These are phyloP conservation scores for Halcyon chelicuti DNA, from an alignment of 2,797 vertebrate genomes.

Conservation along the genomic window DNA sequence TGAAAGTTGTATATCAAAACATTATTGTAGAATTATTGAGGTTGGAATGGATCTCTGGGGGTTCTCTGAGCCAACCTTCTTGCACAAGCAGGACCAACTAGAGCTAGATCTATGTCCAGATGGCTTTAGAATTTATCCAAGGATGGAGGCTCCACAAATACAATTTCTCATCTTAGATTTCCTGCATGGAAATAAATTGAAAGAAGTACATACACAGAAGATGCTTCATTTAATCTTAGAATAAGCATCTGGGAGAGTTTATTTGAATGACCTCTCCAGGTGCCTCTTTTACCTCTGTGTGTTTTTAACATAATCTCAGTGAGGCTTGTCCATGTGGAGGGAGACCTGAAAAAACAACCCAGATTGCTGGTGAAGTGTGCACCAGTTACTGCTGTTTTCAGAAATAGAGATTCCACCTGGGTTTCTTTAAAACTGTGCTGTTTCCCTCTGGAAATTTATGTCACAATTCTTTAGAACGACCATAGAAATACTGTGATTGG, in stretches of 20 bases:
- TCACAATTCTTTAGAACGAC: not conserved
- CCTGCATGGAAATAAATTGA: not conserved
- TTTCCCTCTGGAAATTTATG: not conserved
- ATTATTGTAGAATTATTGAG: not conserved
- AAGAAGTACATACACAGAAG: not conserved
- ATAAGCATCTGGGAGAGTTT: not conserved
- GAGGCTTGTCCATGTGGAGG: not conserved
- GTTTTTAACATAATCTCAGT: not conserved
- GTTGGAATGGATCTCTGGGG: too few relatives aligned
- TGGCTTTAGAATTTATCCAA: not conserved
- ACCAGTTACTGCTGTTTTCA: not conserved
- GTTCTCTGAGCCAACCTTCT: not conserved
- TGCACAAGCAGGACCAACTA: not conserved
- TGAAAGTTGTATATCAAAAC: not conserved
- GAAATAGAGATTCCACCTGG: not conserved
- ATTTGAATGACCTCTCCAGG: not conserved
- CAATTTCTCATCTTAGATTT: not conserved
- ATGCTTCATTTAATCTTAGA: not conserved
- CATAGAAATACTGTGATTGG: not conserved
- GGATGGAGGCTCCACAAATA: not conserved
- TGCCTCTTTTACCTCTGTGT: not conserved
- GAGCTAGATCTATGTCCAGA: not conserved
- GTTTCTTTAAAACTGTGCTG: not conserved
- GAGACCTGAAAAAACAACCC: not conserved
- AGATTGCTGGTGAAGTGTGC: not conserved